Conservation (phyloP, 1,140 invertebrate genomes). For the Eurosta solidaginis region DNA sequence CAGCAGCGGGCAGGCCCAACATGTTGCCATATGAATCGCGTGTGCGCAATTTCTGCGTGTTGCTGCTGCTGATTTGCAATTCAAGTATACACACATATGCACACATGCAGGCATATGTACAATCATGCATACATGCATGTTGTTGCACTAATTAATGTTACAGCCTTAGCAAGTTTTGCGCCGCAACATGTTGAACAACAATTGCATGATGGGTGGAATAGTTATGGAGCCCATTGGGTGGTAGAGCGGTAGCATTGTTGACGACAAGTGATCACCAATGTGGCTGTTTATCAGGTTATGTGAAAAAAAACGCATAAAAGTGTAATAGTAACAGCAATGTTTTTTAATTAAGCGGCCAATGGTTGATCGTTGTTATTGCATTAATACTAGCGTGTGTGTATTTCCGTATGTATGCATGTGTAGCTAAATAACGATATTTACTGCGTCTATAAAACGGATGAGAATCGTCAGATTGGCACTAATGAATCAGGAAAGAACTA, state of each 20-base stretch:
- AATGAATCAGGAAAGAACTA: neutral
- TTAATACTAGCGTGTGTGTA: too few species aligned
- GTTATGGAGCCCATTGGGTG: neutral
- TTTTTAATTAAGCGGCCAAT: neutral
- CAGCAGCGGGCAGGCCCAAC: neutral
- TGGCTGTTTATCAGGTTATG: neutral
- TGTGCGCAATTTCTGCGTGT: neutral
- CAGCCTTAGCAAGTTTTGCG: slow-evolving; percentile 5
- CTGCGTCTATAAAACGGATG: neutral
- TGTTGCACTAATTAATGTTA: slow-evolving; percentile 25
- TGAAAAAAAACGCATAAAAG: slow-evolving; percentile 16
- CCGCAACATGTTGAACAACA: slow-evolving; percentile 8
- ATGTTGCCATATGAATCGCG: slow-evolving; percentile 3
- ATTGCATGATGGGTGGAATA: slow-evolving; percentile 3
- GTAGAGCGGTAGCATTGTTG: neutral
- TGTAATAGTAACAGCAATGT: neutral
- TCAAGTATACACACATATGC: neutral
- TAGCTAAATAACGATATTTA: neutral
- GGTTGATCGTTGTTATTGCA: too few species aligned
- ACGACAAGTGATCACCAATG: slow-evolving; percentile 12
- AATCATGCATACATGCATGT: too few species aligned
- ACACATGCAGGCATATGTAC: neutral
- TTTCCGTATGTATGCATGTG: neutral
- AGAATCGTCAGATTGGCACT: neutral
- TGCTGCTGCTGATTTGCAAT: neutral